Percentiles rank a stretch among this genome's conserved stretches.
phyloP scores from a whole-genome alignment of 2,797 vertebrate species.

The Halcyon leucocephala region DNA sequence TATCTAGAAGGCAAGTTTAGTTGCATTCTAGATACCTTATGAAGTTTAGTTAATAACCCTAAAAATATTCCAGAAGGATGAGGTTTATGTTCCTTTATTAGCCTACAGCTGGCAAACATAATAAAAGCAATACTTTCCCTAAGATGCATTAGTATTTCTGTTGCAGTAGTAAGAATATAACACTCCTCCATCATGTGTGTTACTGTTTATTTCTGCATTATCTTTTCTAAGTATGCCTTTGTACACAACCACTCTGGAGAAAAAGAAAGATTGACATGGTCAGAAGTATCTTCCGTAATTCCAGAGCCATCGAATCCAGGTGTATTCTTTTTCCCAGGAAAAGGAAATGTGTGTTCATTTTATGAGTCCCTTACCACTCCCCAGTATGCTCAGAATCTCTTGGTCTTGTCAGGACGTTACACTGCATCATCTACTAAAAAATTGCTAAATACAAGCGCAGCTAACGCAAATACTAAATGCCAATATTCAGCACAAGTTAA shows the following conservation, averaged over 20 bases:
- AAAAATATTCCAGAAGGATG: not conserved
- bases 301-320: not conserved
- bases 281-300: not conserved
- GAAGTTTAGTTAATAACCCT: not conserved
- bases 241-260: not conserved
- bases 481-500: not conserved
- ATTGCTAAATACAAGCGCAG: not conserved
- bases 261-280: not conserved
- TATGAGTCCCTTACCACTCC: not conserved
- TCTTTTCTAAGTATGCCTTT: not conserved
- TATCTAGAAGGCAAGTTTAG: not conserved
- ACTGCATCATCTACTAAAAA: not conserved
- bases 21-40: not conserved
- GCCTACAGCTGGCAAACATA: not conserved
- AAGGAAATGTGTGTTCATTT: not conserved
- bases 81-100: not conserved
- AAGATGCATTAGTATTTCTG: not conserved
- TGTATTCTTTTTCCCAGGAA: not conserved
- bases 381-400: not conserved
- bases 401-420: not conserved
- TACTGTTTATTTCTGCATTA: not conserved
- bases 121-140: not conserved
- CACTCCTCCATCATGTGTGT: not conserved
- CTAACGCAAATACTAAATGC: not conserved
- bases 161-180: not conserved